phyloP scores from a whole-genome alignment of 2,113 vertebrate species.

The Notechis scutatus region DNA sequence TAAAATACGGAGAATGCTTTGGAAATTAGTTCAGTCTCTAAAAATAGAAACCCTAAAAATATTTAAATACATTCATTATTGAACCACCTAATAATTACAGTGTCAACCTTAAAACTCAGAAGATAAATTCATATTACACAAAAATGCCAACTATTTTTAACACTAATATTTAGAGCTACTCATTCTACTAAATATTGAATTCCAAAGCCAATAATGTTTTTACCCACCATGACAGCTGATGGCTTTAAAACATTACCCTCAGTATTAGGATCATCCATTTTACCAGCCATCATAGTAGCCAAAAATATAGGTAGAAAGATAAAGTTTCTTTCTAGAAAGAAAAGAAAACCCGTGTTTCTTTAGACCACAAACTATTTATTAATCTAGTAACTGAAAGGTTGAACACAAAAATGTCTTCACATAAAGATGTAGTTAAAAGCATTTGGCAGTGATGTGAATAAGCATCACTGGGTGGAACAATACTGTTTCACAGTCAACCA shows the following conservation, averaged over 20 bases:
- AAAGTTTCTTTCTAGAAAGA: neutral
- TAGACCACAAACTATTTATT: neutral
- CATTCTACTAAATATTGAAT: neutral
- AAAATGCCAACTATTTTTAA: neutral
- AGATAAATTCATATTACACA: neutral
- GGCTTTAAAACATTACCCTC: neutral
- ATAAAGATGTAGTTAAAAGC: neutral
- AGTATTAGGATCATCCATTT: neutral
- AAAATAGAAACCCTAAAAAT: neutral
- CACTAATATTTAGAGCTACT: neutral
- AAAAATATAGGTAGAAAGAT: neutral
- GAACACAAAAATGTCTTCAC: slow-evolving; percentile 14
- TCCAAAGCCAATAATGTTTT: slow-evolving; percentile 18
- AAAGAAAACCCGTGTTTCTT: neutral
- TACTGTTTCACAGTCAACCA: neutral
- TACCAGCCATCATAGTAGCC: slow-evolving; percentile 21
- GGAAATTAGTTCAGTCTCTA: neutral
- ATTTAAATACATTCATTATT: neutral
- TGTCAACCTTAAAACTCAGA: neutral
- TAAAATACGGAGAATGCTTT: neutral
- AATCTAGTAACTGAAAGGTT: neutral
- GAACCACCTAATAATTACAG: neutral
- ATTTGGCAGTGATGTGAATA: neutral
- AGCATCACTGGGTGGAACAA: neutral
- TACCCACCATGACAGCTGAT: neutral